Base-by-base conservation (phyloP, 2,888 invertebrate species). In the Brachyptera risi region DNA sequence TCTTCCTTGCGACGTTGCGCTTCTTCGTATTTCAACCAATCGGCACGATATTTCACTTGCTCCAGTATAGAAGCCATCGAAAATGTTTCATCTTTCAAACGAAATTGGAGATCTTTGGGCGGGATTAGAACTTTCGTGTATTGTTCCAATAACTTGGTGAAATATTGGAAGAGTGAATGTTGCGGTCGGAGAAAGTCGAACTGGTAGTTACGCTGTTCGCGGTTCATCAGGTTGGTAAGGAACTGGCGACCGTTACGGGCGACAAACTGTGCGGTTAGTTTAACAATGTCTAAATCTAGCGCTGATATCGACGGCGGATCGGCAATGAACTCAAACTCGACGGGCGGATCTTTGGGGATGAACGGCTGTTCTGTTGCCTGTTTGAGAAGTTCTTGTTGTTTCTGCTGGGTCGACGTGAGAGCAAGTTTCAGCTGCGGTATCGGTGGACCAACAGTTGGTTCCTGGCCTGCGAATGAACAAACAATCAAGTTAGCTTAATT, bases 291-390 rank as follows among this genome's bases (percentile, higher is more conserved):
- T 84, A 99, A 82, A 76, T 99, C 99, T 63, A 96, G 81, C 1
- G 97, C 97, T 1, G 98, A 98, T 70, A 99, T 98, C 1, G 97
- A 97, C 1, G 98, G 96, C 0, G 99, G 97, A 78, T 99, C 99
- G 7, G 96, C 96, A 56, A 92, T 87, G 74, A 95, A 96, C 75
- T 96, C 96, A 76, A 90, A 96, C 66, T 95, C 93, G 26, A 84
- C 78, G 0, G 96, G 96, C 0, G 96, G 93, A 70, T 96, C 94
- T 70, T 91, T 92, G 0, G 95, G 95, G 1, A 94, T 83, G 67
- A 92, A 91, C 0, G 90, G 90, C 69, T 92, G 90, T 66, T 90
- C 88, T 58, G 67, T 64, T 0, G 89, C 90, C 71, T 92, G 90
- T 71, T 92, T 92, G 1, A 94, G 77, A 23, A 93, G 82, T 73